Evolutionary conservation across 2,113 vertebrate species (phyloP), one percentile per base, ranked within the genome.

Genomic region (Phocoena phocoena): DNA sequence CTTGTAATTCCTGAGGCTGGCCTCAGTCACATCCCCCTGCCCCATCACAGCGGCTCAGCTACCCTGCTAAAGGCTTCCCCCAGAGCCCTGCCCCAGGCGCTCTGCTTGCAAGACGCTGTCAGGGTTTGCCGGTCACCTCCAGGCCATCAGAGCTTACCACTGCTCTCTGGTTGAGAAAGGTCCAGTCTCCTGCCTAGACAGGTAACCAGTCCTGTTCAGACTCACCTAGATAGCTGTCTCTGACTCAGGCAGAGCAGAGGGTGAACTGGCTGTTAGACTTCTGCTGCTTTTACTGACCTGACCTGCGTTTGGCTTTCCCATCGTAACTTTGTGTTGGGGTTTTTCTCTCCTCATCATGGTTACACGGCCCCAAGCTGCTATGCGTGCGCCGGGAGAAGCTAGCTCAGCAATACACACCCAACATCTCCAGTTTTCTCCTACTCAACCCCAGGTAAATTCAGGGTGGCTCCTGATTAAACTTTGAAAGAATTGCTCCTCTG

Each of bases 391-490:
- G 6, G 36, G 11, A 68, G 60, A 95, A 79, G 53, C 68, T 62
- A 31, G 67, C 50, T 28, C 33, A 53, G 50, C 65, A 68, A 63
- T 4, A 23, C 1, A 12, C 9, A 65, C 50, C 14, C 70, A 58
- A 1, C 36, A 38, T 15, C 83, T 88, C 71, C 65, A 25, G 14
- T 9, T 74, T 21, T 58, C 31, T 53, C 33, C 44, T n/a, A 25
- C 63, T 94, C 33, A 77, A 77, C 11, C 58, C 50, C 44, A 33
- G 9, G 21, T 41, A 18, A 91, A 81, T 41, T 76, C 81, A 94
- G 93, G 85, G 86, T 82, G 96, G 71, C 23, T 88, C 71, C 82
- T 74, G n/a, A 41, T 93, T 47, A n/a, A 85, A 23, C 20, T 21
- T 5, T 20, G n/a, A 88, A 93, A 93, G 71, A 85, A 38, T n/a